Evolutionary conservation across 2,888 invertebrate genomes (phyloP).

Genomic region (Sarcophaga variegata): DNA sequence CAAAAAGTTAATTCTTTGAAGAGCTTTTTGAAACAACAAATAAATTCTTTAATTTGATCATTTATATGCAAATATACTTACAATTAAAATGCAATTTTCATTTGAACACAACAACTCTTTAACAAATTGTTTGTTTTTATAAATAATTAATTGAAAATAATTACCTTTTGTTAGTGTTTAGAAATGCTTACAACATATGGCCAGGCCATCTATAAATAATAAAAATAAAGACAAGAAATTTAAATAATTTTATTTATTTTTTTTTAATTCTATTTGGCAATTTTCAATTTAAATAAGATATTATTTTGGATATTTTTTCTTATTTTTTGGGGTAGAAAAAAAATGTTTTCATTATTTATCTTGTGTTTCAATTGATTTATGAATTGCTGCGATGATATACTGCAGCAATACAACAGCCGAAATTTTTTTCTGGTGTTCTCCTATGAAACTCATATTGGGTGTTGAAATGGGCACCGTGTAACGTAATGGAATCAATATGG

Average conservation of each 20-base stretch:
- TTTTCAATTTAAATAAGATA: too few relatives aligned
- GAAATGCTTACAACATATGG: too few relatives aligned
- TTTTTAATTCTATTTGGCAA: neutral
- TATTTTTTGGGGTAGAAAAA: too few relatives aligned
- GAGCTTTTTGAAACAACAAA: too few relatives aligned
- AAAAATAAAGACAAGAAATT: conserved; percentile 1
- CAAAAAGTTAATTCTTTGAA: too few relatives aligned
- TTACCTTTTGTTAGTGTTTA: too few relatives aligned
- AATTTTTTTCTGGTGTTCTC: neutral
- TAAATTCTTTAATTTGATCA: too few relatives aligned
- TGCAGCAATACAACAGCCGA: neutral
- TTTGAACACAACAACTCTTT: too few relatives aligned
- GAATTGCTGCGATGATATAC: neutral
- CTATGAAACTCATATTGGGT: conserved; percentile 12
- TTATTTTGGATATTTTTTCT: neutral
- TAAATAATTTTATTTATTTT: neutral
- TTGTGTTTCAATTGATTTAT: conserved; percentile 29
- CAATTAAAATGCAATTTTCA: too few relatives aligned
- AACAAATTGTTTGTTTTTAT: too few relatives aligned
- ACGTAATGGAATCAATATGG: conserved; percentile 1
- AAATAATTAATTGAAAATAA: too few relatives aligned
- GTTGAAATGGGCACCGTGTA: neutral
- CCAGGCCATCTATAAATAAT: neutral
- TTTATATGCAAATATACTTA: too few relatives aligned
- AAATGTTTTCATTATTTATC: neutral